Percentiles rank a stretch among this genome's conserved stretches.
Evolutionary conservation across 2,797 vertebrate genomes (phyloP).

Genomic region (Phrynocephalus guinanensis): DNA sequence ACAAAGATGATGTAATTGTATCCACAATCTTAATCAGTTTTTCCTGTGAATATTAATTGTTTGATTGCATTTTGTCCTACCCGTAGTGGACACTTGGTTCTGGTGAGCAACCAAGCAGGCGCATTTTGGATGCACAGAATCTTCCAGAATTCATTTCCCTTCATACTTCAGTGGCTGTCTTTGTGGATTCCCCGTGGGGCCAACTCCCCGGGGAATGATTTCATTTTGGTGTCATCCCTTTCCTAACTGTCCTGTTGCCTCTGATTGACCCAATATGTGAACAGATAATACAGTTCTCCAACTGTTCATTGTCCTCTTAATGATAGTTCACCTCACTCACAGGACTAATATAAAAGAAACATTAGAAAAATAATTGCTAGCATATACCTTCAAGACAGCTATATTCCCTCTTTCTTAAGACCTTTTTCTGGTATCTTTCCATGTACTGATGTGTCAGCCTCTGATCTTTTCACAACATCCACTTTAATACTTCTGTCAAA

Average conservation of each 20-base stretch:
- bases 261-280: no score
- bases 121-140: background rate
- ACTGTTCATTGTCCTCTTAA: background rate
- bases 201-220: background rate
- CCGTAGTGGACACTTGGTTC: background rate
- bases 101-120: background rate
- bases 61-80: no score
- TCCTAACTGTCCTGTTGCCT: background rate
- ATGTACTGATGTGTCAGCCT: slow-evolving; percentile 41
- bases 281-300: background rate
- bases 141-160: background rate
- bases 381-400: slow-evolving; percentile 7
- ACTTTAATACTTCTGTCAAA: slow-evolving; percentile 47
- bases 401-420: background rate
- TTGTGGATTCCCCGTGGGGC: no score
- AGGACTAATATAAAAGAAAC: background rate
- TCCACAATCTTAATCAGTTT: no score
- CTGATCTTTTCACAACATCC: slow-evolving; percentile 45
- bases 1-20: background rate
- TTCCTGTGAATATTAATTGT: no score
- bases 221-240: background rate
- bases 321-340: background rate
- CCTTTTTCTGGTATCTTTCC: slow-evolving; percentile 27
- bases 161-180: background rate
- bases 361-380: background rate